phyloP scores from a whole-genome alignment of 1,140 invertebrate genomes.

The Rhizoglyphus robini region DNA sequence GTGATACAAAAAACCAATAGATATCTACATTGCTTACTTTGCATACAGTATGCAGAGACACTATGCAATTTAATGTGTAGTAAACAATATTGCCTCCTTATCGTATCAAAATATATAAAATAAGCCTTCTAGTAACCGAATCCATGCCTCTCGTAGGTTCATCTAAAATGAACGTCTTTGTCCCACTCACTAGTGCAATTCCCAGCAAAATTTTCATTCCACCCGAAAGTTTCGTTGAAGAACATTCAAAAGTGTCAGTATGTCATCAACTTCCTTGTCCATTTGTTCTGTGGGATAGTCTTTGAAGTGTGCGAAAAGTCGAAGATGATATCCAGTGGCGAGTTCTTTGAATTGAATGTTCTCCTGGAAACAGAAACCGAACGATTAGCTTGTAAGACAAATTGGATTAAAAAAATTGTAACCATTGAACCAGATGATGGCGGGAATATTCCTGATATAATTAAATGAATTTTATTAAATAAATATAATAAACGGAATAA shows the following conservation, averaged over 20 bases:
- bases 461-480: too few relatives aligned
- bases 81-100: conserved; percentile 57
- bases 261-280: conserved; percentile 2
- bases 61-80: conserved; percentile 97
- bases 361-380: conserved; percentile 23
- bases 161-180: conserved; percentile 55
- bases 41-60: too few relatives aligned
- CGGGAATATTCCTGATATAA: conserved; percentile 44
- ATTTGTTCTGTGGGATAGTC: background rate
- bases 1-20: too few relatives aligned
- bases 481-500: too few relatives aligned
- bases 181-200: conserved; percentile 47
- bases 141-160: conserved; percentile 89
- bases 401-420: conserved; percentile 45
- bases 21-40: too few relatives aligned
- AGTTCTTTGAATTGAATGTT: conserved; percentile 25
- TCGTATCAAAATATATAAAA: conserved; percentile 55
- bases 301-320: conserved; percentile 17
- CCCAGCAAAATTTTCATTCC: conserved; percentile 43
- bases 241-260: background rate
- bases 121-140: conserved; percentile 71
- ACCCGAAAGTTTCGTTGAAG: conserved; percentile 32
- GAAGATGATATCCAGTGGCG: conserved; percentile 14
- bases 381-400: background rate
- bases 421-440: conserved; percentile 57